Percentiles rank a stretch among this genome's conserved stretches.
phyloP scores from a whole-genome alignment of 2,113 vertebrate genomes.

The Dromaius novaehollandiae region DNA sequence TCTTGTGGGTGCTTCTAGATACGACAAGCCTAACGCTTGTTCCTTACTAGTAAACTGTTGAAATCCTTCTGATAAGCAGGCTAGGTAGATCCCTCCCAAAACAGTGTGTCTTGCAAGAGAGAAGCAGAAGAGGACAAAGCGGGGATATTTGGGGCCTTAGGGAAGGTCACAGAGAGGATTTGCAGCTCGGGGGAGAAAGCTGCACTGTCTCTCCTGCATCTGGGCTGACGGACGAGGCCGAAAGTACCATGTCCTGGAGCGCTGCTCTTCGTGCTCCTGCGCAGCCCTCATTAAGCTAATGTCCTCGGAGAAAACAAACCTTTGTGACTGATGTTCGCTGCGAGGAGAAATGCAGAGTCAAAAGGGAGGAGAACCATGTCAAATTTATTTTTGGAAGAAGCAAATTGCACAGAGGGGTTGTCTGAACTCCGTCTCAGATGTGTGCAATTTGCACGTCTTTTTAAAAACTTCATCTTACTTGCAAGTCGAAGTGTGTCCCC shows the following conservation, averaged over 20 bases:
- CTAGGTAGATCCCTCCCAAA: not conserved
- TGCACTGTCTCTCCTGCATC: not conserved
- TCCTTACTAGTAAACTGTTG: not conserved
- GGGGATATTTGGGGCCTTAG: not conserved
- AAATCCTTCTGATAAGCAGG: not conserved
- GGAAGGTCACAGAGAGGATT: rapidly evolving
- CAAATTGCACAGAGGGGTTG: not conserved
- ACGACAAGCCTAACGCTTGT: not conserved
- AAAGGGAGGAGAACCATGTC: not conserved
- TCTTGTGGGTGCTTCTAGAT: not conserved
- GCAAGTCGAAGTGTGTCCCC: not conserved
- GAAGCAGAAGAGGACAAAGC: not conserved
- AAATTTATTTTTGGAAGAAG: not conserved
- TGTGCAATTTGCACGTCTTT: not conserved
- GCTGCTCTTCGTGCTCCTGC: not conserved
- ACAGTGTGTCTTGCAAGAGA: not conserved
- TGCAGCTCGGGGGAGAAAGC: not conserved
- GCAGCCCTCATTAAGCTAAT: not conserved
- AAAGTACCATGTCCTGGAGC: not conserved
- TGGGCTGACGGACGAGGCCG: not conserved
- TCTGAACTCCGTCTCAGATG: not conserved
- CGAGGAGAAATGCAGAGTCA: not conserved
- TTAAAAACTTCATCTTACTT: not conserved
- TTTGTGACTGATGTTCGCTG: not conserved
- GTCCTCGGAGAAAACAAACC: not conserved